phyloP scores from a whole-genome alignment of 2,113 vertebrate species.

The Phalacrocorax aristotelis region DNA sequence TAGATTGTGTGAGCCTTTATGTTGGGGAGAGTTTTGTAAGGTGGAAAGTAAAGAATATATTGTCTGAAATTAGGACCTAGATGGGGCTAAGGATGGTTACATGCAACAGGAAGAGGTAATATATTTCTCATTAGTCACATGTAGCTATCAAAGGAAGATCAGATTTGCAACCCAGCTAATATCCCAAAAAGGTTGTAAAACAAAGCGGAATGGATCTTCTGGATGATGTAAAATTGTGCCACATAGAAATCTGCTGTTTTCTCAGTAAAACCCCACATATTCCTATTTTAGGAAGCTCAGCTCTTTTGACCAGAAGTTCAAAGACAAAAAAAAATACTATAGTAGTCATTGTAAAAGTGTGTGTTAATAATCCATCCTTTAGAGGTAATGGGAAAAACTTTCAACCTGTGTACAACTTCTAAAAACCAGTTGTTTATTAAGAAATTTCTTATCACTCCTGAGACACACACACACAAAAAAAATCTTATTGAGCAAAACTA shows the following conservation, averaged over 20 bases:
- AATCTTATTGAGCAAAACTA: not conserved
- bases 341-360: not conserved
- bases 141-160: not conserved
- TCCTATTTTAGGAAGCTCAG: not conserved
- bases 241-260: not conserved
- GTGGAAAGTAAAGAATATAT: not conserved
- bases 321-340: not conserved
- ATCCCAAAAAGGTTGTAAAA: not conserved
- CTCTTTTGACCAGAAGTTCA: not conserved
- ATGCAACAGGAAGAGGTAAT: not conserved
- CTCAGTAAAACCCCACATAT: not conserved
- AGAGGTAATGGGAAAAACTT: not conserved
- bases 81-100: not conserved
- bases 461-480: not conserved
- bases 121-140: not conserved
- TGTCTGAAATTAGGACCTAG: not conserved
- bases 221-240: not conserved
- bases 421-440: too few species aligned
- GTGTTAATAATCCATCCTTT: not conserved
- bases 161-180: not conserved
- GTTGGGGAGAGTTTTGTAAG: not conserved
- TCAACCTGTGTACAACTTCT: not conserved
- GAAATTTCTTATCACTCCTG: not conserved
- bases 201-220: not conserved
- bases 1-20: not conserved